These are phyloP conservation scores for Sebastes vulpes DNA, from an alignment of 2,797 vertebrate genomes.

Conservation along the genomic window DNA sequence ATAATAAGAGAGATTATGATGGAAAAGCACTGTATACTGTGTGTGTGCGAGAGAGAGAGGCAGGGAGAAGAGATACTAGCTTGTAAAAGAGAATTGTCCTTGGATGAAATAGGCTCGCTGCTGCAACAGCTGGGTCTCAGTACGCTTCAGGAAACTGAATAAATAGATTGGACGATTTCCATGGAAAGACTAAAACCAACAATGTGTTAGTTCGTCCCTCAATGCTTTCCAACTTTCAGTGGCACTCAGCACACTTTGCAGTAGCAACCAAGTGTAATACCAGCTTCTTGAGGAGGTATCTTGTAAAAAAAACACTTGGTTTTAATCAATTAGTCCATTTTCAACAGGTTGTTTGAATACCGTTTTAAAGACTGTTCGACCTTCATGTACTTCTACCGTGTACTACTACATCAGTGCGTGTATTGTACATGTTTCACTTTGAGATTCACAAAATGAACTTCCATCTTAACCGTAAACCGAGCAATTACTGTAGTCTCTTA, in stretches of 20 bases:
- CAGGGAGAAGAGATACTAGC: neutral
- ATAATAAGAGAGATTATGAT: slow-evolving; percentile 22
- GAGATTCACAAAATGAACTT: no score
- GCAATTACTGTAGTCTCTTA: no score
- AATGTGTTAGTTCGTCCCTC: neutral
- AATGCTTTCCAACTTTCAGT: neutral
- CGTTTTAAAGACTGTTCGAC: no score
- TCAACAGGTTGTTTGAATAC: no score
- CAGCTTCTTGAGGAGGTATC: no score
- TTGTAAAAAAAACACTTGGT: no score
- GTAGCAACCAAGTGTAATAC: no score
- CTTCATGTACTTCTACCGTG: no score
- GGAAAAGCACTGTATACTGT: neutral
- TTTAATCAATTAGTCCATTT: no score
- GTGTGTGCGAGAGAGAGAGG: neutral
- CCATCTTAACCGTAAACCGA: no score
- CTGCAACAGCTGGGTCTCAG: slow-evolving; percentile 44
- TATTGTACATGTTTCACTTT: no score
- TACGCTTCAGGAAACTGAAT: slow-evolving; percentile 1
- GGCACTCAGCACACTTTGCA: neutral
- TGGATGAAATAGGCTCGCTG: neutral
- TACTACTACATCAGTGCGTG: no score
- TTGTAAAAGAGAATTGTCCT: slow-evolving; percentile 9
- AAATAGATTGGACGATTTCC: slow-evolving; percentile 13
- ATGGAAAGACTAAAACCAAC: neutral